Evolutionary conservation across 2,113 vertebrate genomes (phyloP).

Genomic region (Notechis scutatus): DNA sequence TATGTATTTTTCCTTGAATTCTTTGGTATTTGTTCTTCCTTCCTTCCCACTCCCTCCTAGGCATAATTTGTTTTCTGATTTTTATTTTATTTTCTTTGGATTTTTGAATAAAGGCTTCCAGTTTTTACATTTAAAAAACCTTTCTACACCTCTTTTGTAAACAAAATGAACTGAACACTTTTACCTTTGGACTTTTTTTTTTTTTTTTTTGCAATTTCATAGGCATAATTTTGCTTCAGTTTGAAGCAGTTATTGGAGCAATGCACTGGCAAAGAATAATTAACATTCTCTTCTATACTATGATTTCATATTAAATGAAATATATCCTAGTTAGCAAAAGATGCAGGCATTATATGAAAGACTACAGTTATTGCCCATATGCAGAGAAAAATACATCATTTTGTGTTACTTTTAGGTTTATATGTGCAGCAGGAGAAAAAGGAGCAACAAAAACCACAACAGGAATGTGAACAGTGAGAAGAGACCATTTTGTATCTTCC

Average conservation of each 20-base stretch:
- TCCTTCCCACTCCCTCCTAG: slow-evolving; percentile 26
- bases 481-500: background rate
- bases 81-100: slow-evolving; percentile 51
- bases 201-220: background rate
- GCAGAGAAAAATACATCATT: background rate
- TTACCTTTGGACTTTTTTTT: background rate
- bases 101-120: slow-evolving; percentile 63
- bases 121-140: slow-evolving; percentile 33
- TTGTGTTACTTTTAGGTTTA: background rate
- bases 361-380: background rate
- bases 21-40: slow-evolving; percentile 57
- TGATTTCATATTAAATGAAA: background rate
- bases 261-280: background rate
- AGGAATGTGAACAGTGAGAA: background rate
- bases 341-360: too few relatives aligned
- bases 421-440: background rate
- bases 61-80: slow-evolving; percentile 66
- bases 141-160: background rate
- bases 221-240: background rate
- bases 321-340: background rate
- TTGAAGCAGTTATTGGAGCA: background rate
- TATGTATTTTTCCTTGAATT: slow-evolving; percentile 60
- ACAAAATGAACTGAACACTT: background rate
- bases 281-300: background rate
- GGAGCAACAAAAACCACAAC: background rate